Conservation (phyloP, 2,797 vertebrate species). For the Xyrichtys novacula region DNA sequence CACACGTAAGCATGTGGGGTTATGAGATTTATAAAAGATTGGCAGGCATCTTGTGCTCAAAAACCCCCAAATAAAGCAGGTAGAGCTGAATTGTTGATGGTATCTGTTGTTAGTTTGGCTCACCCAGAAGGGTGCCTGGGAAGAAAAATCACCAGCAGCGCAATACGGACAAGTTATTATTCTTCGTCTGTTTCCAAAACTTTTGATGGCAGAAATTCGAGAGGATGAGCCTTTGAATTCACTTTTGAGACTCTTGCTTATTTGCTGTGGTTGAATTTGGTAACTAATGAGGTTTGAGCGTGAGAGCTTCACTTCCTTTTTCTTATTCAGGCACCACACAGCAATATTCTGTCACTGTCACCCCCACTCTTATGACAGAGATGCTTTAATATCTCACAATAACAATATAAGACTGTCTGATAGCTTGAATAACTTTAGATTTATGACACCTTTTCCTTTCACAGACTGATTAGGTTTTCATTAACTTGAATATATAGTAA, state of each 20-base stretch:
- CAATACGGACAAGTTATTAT: conserved; percentile 35
- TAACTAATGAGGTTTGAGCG: conserved; percentile 16
- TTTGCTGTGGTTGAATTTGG: conserved; percentile 39
- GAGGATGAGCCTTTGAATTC: conserved; percentile 28
- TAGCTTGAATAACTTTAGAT: conserved; percentile 21
- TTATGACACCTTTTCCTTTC: conserved; percentile 16
- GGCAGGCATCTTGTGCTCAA: conserved; percentile 39
- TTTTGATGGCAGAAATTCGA: conserved; percentile 23
- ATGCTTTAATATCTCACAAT: conserved; percentile 16
- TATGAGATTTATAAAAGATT: conserved; percentile 49
- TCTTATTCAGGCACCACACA: conserved; percentile 7
- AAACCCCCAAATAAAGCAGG: conserved; percentile 49
- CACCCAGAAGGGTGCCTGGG: conserved; percentile 20
- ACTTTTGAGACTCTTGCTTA: conserved; percentile 31
- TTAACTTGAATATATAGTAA: no score
- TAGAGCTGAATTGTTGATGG: conserved; percentile 42
- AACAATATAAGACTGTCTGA: conserved; percentile 21
- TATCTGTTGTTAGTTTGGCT: conserved; percentile 41
- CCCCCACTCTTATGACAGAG: conserved; percentile 3
- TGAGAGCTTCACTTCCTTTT: conserved; percentile 19
- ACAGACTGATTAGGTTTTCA: conserved; percentile 4
- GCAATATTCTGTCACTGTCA: conserved; percentile 19
- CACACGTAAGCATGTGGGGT: not conserved
- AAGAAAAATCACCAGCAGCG: conserved; percentile 45
- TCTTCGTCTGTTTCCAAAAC: conserved; percentile 4